A percentile compares a stretch with the other conserved stretches of the same genome.
Evolutionary conservation across 1,140 invertebrate genomes (phyloP).

Genomic region (Hestina assimilis): DNA sequence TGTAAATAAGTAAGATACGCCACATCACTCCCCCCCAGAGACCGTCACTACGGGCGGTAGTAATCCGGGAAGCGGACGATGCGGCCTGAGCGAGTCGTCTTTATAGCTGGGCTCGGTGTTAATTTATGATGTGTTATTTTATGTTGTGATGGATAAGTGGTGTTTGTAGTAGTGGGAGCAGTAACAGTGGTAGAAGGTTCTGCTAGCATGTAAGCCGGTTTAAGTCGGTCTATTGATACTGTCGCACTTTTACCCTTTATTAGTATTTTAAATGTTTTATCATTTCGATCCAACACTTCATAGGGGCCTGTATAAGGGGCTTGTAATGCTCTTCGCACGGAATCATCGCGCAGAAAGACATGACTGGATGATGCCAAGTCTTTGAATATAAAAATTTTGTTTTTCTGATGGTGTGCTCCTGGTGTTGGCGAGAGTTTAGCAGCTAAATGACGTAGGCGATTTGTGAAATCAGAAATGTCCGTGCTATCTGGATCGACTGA

Average conservation of each 20-base stretch:
- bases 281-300: not conserved
- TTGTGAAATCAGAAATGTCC: slow-evolving; percentile 16
- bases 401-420: slow-evolving; percentile 17
- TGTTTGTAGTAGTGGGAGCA: no score
- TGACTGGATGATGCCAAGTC: slow-evolving; percentile 11
- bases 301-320: slow-evolving; percentile 11
- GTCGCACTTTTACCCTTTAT: slow-evolving; percentile 3
- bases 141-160: no score
- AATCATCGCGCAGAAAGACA: slow-evolving; percentile 22
- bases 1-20: no score
- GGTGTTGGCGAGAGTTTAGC: slow-evolving; percentile 13
- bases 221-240: slow-evolving; percentile 1
- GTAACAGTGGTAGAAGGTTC: not conserved
- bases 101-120: no score
- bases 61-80: no score
- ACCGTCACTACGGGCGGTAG: no score
- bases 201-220: not conserved
- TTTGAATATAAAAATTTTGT: slow-evolving; percentile 23
- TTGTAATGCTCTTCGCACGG: slow-evolving; percentile 3
- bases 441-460: slow-evolving; percentile 8
- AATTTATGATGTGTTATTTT: no score
- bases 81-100: no score
- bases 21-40: no score
- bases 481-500: not conserved
- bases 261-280: slow-evolving; percentile 2